A percentile compares a stretch with the other conserved stretches of the same genome.
Evolutionary conservation across 2,888 invertebrate genomes (phyloP).

Genomic region (Hecatera dysodea): DNA sequence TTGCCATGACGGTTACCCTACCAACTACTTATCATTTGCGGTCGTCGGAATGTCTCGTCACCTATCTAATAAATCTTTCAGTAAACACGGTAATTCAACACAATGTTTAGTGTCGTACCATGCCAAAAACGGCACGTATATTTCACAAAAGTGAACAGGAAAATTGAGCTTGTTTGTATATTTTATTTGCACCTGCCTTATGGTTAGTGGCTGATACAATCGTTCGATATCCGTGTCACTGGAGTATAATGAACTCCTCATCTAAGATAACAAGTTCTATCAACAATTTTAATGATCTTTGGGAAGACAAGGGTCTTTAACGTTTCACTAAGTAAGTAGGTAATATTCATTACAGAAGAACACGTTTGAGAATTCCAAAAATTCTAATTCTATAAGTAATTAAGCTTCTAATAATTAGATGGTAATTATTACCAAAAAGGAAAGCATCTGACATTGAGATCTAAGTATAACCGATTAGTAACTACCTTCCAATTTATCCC

Average conservation of each 20-base stretch:
- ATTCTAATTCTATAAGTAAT: not conserved
- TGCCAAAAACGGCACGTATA: slow-evolving; percentile 14
- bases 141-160: slow-evolving; percentile 11
- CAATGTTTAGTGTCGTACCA: slow-evolving; percentile 1
- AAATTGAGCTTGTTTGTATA: slow-evolving; percentile 30
- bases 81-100: slow-evolving; percentile 5
- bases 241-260: slow-evolving; percentile 22
- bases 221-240: slow-evolving; percentile 32
- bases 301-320: slow-evolving; percentile 7
- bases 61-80: slow-evolving; percentile 21
- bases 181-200: slow-evolving; percentile 43
- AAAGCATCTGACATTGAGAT: not conserved
- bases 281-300: slow-evolving; percentile 15
- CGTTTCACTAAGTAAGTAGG: not conserved
- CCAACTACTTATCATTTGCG: not conserved
- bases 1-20: slow-evolving; percentile 1
- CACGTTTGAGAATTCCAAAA: not conserved
- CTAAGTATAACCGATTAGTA: not conserved
- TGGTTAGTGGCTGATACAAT: slow-evolving; percentile 23
- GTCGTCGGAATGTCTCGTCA: not conserved
- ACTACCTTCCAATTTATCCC: not conserved
- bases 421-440: not conserved
- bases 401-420: no score
- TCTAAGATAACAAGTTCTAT: slow-evolving; percentile 31
- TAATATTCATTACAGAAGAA: not conserved